Conservation (phyloP, 1,140 invertebrate species). For the Parasteatoda tepidariorum region DNA sequence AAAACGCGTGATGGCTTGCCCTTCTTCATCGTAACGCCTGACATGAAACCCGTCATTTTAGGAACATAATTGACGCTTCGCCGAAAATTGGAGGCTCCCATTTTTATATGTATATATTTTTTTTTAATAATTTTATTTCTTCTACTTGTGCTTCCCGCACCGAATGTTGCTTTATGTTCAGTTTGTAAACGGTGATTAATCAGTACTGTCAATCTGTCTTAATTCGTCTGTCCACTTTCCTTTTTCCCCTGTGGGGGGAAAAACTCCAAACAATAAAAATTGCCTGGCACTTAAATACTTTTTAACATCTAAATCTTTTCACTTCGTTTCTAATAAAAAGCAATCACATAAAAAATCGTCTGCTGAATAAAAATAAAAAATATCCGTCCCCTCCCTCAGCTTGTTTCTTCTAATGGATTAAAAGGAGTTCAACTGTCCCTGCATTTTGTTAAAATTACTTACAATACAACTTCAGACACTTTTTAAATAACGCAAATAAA, state of each 20-base stretch:
- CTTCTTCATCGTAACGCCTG: conserved; percentile 28
- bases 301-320: conserved; percentile 56
- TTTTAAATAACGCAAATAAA: conserved; percentile 28
- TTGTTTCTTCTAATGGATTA: conserved; percentile 20
- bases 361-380: neutral
- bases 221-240: conserved; percentile 5
- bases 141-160: neutral
- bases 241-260: neutral
- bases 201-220: conserved; percentile 48
- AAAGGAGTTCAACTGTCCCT: neutral
- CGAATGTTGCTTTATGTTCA: conserved; percentile 42
- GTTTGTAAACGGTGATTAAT: conserved; percentile 58
- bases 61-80: conserved; percentile 33
- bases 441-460: conserved; percentile 37
- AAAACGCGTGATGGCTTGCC: neutral
- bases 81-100: neutral
- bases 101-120: neutral
- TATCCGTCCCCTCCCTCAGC: neutral
- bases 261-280: neutral
- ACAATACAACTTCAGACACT: conserved; percentile 19
- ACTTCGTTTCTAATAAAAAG: neutral
- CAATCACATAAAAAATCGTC: neutral
- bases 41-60: conserved; percentile 44
- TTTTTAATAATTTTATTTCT: neutral
- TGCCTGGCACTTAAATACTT: conserved; percentile 42